Evolutionary conservation across 2,113 vertebrate genomes (phyloP).

Genomic region (Terrapene triunguis): DNA sequence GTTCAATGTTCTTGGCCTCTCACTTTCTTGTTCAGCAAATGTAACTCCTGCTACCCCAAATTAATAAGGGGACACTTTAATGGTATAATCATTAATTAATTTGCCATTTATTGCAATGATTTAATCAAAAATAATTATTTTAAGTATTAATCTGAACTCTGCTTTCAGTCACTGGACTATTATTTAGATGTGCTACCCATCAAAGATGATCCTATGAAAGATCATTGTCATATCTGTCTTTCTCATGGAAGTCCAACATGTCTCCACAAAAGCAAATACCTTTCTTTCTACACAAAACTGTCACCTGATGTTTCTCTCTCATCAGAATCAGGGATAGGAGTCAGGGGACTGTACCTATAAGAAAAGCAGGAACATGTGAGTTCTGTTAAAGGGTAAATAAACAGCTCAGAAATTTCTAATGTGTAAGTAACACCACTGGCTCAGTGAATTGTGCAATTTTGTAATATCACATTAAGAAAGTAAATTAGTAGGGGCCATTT

Average conservation of each 20-base stretch:
- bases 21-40: background rate
- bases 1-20: background rate
- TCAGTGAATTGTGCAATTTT: background rate
- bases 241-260: background rate
- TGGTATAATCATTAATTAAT: background rate
- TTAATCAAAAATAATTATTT: background rate
- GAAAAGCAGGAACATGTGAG: background rate
- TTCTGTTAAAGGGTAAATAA: rapidly evolving
- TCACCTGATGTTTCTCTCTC: background rate
- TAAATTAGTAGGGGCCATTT: background rate
- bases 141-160: background rate
- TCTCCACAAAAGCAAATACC: background rate
- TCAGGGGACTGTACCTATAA: background rate
- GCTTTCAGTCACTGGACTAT: background rate
- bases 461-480: background rate
- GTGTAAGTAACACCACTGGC: background rate
- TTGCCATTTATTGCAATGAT: background rate
- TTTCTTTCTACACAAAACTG: conserved; percentile 1
- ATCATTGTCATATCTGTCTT: background rate
- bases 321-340: background rate
- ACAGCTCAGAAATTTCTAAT: background rate
- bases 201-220: background rate
- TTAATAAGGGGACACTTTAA: background rate
- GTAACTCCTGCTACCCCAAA: background rate
- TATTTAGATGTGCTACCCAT: background rate